Conservation (phyloP, 2,113 vertebrate species). For the Hystrix brachyura region DNA sequence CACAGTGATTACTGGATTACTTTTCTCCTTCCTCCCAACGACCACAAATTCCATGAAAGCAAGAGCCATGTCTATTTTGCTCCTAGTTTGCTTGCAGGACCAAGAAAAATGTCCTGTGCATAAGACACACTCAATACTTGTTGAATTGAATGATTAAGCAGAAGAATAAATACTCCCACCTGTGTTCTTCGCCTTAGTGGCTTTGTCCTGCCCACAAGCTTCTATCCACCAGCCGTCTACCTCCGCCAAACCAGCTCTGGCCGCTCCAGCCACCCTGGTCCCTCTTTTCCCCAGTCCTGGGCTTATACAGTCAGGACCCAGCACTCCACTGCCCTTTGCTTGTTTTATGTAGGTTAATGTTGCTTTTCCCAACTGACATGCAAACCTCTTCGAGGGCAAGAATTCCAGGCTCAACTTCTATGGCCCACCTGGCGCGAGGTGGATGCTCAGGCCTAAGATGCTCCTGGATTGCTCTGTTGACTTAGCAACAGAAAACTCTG, state of each 20-base stretch:
- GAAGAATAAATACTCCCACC: neutral
- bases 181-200: neutral
- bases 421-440: neutral
- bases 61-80: neutral
- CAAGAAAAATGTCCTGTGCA: neutral
- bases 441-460: neutral
- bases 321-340: neutral
- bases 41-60: neutral
- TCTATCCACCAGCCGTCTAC: neutral
- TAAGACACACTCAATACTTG: neutral
- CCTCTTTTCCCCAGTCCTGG: neutral
- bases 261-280: neutral
- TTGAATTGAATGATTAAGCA: conserved; percentile 29
- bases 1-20: neutral
- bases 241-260: neutral
- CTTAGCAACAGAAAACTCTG: neutral
- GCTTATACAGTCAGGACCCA: neutral
- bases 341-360: neutral
- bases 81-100: neutral
- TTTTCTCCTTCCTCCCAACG: neutral
- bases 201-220: neutral
- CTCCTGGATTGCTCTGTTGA: neutral
- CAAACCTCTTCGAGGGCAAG: neutral
- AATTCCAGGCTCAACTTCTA: neutral
- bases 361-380: neutral